phyloP scores from a whole-genome alignment of 2,888 invertebrate species.

The Pristionchus exspectatus region DNA sequence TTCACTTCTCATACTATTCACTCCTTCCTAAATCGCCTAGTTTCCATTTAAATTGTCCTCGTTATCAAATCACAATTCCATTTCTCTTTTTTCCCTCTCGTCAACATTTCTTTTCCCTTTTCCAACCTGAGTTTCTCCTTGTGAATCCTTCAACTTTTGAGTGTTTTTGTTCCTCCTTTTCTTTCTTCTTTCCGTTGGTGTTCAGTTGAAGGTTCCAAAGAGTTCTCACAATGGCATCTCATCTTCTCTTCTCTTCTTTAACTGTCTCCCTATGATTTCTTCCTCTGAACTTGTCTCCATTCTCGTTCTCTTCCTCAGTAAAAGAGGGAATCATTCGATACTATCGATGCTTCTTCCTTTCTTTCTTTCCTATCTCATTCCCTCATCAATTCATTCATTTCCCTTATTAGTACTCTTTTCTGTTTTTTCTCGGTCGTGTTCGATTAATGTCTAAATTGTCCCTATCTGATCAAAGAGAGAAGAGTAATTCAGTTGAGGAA shows the following conservation, averaged over 20 bases:
- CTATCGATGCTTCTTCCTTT: neutral
- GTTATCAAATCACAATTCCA: constrained; percentile 14
- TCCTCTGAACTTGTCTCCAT: neutral
- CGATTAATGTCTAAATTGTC: neutral
- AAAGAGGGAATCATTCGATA: neutral
- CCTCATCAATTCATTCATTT: neutral
- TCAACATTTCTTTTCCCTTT: constrained; percentile 1
- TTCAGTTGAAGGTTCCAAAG: neutral
- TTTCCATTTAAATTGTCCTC: neutral
- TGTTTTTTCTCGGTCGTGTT: neutral
- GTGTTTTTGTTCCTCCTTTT: neutral
- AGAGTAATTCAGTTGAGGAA: neutral
- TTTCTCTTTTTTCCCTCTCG: neutral
- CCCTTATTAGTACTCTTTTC: neutral
- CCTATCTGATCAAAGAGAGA: neutral
- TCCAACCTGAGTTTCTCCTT: neutral
- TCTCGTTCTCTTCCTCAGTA: neutral
- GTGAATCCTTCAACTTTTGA: constrained; percentile 2
- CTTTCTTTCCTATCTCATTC: constrained; percentile 5
- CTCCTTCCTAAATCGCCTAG: neutral
- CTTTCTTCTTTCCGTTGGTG: neutral
- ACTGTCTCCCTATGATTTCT: neutral
- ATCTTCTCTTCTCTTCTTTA: neutral
- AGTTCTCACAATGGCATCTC: neutral
- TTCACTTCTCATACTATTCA: neutral